Base-by-base conservation (phyloP, 1,140 invertebrate genomes). In the Venustaconcha ellipsiformis region DNA sequence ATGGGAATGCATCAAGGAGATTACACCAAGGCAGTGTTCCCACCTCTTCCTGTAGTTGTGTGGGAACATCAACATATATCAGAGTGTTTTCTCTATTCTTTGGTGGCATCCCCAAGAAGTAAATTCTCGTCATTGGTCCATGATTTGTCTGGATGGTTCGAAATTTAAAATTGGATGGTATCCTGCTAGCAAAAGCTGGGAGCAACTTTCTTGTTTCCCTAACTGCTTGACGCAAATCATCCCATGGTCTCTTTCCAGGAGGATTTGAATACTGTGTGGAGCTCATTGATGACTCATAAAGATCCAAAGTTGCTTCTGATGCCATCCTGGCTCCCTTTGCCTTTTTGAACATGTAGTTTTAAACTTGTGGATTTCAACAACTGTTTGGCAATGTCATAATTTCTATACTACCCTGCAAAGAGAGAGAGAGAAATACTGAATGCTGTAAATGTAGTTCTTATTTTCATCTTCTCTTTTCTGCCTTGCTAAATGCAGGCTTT, bases 61-160 rank as follows among this genome's bases (percentile, higher is more conserved):
- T 92, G 26, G 86, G 84, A 20, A 98, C 92, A 88, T 98, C 96
- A 6, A 94, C 93, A 87, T 95, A 97, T 2, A 97, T 90, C 12
- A 98, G 88, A 0, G 96, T 97, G 4, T 95, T 96, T 87, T 97
- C 96, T 92, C 95, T 94, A 26, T 94, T 94, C 83, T 95, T 95
- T 17, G 93, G 92, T 0, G 94, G 94, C 17, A 94, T 94, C 78
- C 95, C 94, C 20, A 98, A 91, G 89, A 97, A 98, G 90, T 97
- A 98, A 83, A 97, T 94, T 84, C 78, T 94, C 48, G 92, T 92
- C 48, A 95, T 90, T 71, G 92, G 93, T 26, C 79, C 84, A 72
- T 74, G 20, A n/a, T 80, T 71, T 1, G 80, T 83, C 2, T 80
- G 65, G 57, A 83, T 67, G 14, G 75, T 82, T 65, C 95, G 91